These are phyloP conservation scores for Drosophila paranaensis DNA, from an alignment of 2,888 invertebrate species.

Conservation along the genomic window DNA sequence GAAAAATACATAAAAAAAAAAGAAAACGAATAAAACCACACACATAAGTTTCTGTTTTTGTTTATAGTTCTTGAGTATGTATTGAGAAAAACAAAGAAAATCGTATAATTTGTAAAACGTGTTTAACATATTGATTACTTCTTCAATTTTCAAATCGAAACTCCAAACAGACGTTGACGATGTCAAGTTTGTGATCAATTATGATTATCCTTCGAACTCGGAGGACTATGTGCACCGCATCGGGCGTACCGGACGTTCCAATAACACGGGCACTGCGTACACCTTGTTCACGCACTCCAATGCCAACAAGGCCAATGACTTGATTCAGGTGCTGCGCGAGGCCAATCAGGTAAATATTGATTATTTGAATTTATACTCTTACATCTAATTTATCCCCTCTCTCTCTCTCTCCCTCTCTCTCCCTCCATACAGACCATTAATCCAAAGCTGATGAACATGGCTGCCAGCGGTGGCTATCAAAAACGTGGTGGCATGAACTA, in stretches of 20 bases:
- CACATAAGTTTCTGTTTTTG: slow-evolving; percentile 79
- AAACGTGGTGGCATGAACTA: slow-evolving; percentile 75
- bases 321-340: slow-evolving; percentile 96
- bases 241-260: slow-evolving; percentile 97
- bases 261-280: slow-evolving; percentile 97
- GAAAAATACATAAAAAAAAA: slow-evolving; percentile 3
- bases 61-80: slow-evolving; percentile 71
- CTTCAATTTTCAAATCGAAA: slow-evolving; percentile 74
- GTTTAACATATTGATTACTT: slow-evolving; percentile 68
- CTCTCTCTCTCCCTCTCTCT: not conserved
- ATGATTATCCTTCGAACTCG: slow-evolving; percentile 98
- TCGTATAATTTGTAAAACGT: slow-evolving; percentile 26
- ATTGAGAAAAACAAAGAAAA: slow-evolving; percentile 24
- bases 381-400: not conserved
- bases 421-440: slow-evolving; percentile 88
- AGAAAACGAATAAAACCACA: slow-evolving; percentile 38
- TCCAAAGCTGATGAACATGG: slow-evolving; percentile 93
- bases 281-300: slow-evolving; percentile 97
- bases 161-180: slow-evolving; percentile 95
- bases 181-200: slow-evolving; percentile 99
- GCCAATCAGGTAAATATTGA: slow-evolving; percentile 91
- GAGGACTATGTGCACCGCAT: slow-evolving; percentile 98
- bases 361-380: not conserved
- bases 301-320: slow-evolving; percentile 95
- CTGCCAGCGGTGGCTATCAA: slow-evolving; percentile 83